Evolutionary conservation across 2,113 vertebrate genomes (phyloP), one percentile per base, ranked within the genome.

Genomic region (Tachuris rubrigastra): DNA sequence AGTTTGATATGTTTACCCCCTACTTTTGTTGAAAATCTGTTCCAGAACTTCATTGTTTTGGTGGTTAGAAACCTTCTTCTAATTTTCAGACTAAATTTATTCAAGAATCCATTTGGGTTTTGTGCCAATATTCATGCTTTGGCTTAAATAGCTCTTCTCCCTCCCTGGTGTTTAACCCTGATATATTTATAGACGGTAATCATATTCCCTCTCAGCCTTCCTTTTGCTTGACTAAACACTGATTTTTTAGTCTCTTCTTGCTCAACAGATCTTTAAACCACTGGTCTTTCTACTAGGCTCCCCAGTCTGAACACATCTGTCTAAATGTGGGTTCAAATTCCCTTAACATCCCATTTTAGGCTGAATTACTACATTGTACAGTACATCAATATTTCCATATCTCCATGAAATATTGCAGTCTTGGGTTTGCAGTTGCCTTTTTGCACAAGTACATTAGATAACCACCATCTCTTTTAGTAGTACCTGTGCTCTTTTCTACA

Each of bases 181-280:
- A 74, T 96, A 22, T 93, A 95, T 96, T 97, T 97, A 87, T 95
- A 97, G 96, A 81, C 68, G 66, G 91, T 85, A 85, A 85, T 92
- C 87, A n/a, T 97, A 92, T 91, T 90, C 77, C 80, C 35, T 95
- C 80, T 92, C 73, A 95, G 86, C 65, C 96, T 95, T 89, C 47
- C 80, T 95, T 96, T 95, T 87, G 56, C 93, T 93, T 85, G 73
- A 90, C 76, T 72, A 89, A 95, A 67, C 55, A 87, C 81, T 67
- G 47, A 63, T 81, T 83, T 87, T 93, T 74, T 65, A 44, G 42
- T 52, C 56, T 75, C 83, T 77, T 96, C 63, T 81, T 63, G 14
- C 31, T 92, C 83, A 96, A 81, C 6, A n/a, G 39, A 41, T 87
- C 39, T 81, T 92, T 52, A 81, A 83, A 63, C 12, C 52, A 22